A percentile compares a stretch with the other conserved stretches of the same genome.
Evolutionary conservation across 2,113 vertebrate species (phyloP).

Genomic region (Malaclemys terrapin): DNA sequence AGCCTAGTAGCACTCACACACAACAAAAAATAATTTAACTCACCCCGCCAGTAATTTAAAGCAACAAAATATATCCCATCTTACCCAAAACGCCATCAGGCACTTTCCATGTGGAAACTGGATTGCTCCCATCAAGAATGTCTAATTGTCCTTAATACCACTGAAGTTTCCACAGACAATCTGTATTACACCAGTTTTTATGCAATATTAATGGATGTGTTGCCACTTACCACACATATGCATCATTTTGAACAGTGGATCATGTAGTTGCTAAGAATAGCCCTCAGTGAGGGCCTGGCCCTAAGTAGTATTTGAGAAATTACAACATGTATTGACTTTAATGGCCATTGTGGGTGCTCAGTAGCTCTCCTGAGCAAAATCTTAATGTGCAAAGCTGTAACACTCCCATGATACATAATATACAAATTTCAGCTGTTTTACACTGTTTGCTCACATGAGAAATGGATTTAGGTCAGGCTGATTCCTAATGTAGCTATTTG

Average conservation of each 20-base stretch:
- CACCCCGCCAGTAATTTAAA: constrained; percentile 69
- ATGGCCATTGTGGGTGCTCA: background rate
- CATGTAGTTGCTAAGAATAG: background rate
- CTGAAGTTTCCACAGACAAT: constrained; percentile 45
- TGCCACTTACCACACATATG: background rate
- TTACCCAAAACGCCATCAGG: constrained; percentile 52
- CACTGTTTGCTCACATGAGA: background rate
- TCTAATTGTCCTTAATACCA: constrained; percentile 53
- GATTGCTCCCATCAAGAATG: constrained; percentile 44
- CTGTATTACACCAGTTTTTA: constrained; percentile 2
- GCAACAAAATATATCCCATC: constrained; percentile 55
- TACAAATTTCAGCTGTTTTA: background rate
- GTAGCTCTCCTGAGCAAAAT: background rate
- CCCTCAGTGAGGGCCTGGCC: background rate
- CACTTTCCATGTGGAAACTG: constrained; percentile 63
- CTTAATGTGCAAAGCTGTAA: background rate
- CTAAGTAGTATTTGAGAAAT: background rate
- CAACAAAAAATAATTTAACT: constrained; percentile 57
- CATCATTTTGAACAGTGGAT: background rate
- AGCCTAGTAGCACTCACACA: constrained; percentile 20
- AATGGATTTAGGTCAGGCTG: background rate
- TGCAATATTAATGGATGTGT: rapidly evolving
- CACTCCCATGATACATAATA: background rate
- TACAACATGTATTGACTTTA: rapidly evolving
- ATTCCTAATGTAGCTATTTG: background rate